Conservation (phyloP, 2,113 vertebrate species). For the Ciconia maguari region DNA sequence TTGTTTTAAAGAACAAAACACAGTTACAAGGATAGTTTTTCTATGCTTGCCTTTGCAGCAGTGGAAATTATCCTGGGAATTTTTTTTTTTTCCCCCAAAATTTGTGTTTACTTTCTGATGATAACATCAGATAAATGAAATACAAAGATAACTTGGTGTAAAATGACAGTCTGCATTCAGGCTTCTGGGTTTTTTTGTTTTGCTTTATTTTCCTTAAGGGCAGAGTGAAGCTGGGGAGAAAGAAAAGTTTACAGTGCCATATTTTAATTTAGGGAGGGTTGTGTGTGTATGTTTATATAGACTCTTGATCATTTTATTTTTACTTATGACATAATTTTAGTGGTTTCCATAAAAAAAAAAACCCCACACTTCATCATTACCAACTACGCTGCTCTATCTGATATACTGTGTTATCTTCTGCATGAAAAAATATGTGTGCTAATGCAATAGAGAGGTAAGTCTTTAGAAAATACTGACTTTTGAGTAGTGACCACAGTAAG, state of each 20-base stretch:
- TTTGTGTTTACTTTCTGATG: not conserved
- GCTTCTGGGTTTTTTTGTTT: not conserved
- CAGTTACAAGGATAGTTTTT: not conserved
- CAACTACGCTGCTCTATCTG: not conserved
- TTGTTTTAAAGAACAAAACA: not conserved
- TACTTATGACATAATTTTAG: not conserved
- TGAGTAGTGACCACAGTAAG: not conserved
- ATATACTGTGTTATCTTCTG: not conserved
- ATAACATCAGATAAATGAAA: not conserved
- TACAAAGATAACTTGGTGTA: not conserved
- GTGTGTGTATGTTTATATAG: not conserved
- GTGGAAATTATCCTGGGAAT: not conserved
- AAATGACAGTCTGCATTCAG: not conserved
- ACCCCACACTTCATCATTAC: accelerated
- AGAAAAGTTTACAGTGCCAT: not conserved
- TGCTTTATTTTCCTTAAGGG: not conserved
- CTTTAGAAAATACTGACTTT: not conserved
- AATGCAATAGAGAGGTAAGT: not conserved
- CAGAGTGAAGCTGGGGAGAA: not conserved
- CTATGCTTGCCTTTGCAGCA: not conserved
- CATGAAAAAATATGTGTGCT: not conserved
- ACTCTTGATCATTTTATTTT: not conserved
- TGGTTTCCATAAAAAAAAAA: not conserved
- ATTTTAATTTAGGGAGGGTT: not conserved
- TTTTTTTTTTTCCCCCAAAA: not conserved